Conservation (phyloP, 2,888 invertebrate genomes). For the Brachynemurus nebulosus region DNA sequence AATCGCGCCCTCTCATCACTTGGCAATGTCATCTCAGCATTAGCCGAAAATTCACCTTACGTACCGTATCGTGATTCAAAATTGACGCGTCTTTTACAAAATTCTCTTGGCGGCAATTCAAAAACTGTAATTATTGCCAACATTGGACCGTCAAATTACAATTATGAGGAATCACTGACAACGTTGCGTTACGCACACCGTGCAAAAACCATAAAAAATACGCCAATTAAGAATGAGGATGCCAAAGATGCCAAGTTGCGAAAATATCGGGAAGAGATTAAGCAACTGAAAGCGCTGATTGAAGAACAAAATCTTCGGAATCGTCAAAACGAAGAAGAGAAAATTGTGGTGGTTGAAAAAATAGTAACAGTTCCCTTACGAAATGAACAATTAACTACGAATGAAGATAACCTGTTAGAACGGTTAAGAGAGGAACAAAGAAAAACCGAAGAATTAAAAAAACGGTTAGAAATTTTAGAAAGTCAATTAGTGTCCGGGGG, state of each 20-base stretch:
- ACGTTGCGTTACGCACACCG: slow-evolving; percentile 93
- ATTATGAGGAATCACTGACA: slow-evolving; percentile 94
- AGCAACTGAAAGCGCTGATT: slow-evolving; percentile 37
- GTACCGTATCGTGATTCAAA: slow-evolving; percentile 97
- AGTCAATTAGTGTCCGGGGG: slow-evolving; percentile 91
- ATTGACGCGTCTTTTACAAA: slow-evolving; percentile 88
- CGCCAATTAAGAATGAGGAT: slow-evolving; percentile 97
- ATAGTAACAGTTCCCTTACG: slow-evolving; percentile 25
- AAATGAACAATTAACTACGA: slow-evolving; percentile 32
- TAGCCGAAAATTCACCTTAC: slow-evolving; percentile 89
- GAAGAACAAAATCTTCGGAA: slow-evolving; percentile 10
- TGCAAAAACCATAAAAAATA: slow-evolving; percentile 98
- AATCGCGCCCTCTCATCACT: slow-evolving; percentile 94
- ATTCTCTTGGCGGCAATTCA: slow-evolving; percentile 96
- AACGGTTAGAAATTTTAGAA: slow-evolving; percentile 63
- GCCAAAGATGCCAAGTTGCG: slow-evolving; percentile 94
- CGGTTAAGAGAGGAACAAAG: slow-evolving; percentile 37
- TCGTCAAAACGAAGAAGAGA: slow-evolving; percentile 13
- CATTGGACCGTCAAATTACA: slow-evolving; percentile 94
- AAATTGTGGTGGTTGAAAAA: slow-evolving; percentile 31
- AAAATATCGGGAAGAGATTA: slow-evolving; percentile 92
- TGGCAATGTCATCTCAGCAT: slow-evolving; percentile 94
- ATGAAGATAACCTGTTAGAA: slow-evolving; percentile 24
- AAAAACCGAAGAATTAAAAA: slow-evolving; percentile 60
- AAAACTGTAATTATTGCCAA: slow-evolving; percentile 99